These are phyloP conservation scores for Mythimna loreyi DNA, from an alignment of 2,888 invertebrate species.

Conservation along the genomic window DNA sequence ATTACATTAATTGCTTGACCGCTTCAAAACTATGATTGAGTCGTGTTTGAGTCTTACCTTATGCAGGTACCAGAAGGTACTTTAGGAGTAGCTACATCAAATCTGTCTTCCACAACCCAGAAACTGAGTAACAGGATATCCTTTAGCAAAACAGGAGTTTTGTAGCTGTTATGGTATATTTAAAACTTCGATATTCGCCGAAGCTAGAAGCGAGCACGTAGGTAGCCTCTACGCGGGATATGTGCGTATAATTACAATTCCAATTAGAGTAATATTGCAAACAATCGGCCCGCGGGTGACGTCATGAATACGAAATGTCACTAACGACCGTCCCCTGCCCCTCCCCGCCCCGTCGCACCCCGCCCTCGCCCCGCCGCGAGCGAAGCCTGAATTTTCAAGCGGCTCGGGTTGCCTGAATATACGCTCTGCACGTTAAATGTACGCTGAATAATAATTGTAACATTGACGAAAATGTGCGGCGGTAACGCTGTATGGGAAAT, in stretches of 20 bases:
- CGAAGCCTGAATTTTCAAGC: slow-evolving; percentile 88
- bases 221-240: slow-evolving; percentile 76
- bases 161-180: background rate
- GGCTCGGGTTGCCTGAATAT: slow-evolving; percentile 74
- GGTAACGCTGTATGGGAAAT: slow-evolving; percentile 53
- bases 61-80: too few species aligned
- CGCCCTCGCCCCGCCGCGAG: slow-evolving; percentile 66
- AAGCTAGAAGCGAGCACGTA: slow-evolving; percentile 75
- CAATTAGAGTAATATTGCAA: slow-evolving; percentile 91
- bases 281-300: slow-evolving; percentile 89
- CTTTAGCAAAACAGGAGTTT: too few species aligned
- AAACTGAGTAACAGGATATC: too few species aligned
- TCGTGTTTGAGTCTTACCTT: too few species aligned
- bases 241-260: slow-evolving; percentile 88
- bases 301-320: slow-evolving; percentile 91
- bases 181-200: slow-evolving; percentile 40
- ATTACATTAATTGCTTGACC: too few species aligned
- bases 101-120: too few species aligned
- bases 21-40: too few species aligned
- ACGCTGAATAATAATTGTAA: slow-evolving; percentile 69
- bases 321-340: slow-evolving; percentile 84
- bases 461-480: slow-evolving; percentile 65
- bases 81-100: too few species aligned
- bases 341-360: slow-evolving; percentile 50
- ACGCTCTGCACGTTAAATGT: slow-evolving; percentile 66